These are phyloP conservation scores for Buphagus erythrorhynchus DNA, from an alignment of 2,797 vertebrate genomes.

Conservation along the genomic window DNA sequence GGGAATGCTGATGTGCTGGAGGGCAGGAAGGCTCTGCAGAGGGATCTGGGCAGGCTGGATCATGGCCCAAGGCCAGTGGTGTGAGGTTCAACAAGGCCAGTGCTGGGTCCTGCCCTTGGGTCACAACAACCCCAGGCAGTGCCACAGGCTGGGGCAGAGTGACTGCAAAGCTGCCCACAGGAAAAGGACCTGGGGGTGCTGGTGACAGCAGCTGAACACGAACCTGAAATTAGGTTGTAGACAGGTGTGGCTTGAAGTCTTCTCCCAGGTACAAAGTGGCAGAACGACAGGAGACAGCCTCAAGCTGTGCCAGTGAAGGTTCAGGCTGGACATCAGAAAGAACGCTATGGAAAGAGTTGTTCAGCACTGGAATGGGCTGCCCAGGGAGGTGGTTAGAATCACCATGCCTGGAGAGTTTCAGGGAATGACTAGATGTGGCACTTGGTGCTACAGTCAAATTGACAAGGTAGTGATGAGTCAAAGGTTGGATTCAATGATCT, in stretches of 20 bases:
- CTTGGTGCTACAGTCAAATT: rapidly evolving
- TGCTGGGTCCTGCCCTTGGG: background rate
- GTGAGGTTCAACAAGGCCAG: background rate
- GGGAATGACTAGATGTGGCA: background rate
- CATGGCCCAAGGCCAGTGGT: background rate
- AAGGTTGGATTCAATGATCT: background rate
- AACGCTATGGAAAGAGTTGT: rapidly evolving
- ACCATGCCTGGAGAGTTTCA: background rate
- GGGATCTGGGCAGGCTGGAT: background rate
- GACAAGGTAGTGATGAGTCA: background rate
- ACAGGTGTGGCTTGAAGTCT: background rate
- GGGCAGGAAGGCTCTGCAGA: background rate
- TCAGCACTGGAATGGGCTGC: background rate
- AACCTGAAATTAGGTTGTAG: background rate
- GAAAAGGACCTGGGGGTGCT: background rate
- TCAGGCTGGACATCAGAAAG: background rate
- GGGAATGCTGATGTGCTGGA: rapidly evolving
- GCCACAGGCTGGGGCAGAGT: background rate
- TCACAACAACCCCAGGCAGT: background rate
- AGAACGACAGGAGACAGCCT: background rate
- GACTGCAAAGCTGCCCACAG: background rate
- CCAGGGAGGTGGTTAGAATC: background rate
- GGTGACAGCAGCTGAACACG: background rate
- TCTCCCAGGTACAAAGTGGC: background rate
- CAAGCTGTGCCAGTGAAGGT: background rate